Evolutionary conservation across 2,113 vertebrate genomes (phyloP).

Genomic region (Reinhardtius hippoglossoides): DNA sequence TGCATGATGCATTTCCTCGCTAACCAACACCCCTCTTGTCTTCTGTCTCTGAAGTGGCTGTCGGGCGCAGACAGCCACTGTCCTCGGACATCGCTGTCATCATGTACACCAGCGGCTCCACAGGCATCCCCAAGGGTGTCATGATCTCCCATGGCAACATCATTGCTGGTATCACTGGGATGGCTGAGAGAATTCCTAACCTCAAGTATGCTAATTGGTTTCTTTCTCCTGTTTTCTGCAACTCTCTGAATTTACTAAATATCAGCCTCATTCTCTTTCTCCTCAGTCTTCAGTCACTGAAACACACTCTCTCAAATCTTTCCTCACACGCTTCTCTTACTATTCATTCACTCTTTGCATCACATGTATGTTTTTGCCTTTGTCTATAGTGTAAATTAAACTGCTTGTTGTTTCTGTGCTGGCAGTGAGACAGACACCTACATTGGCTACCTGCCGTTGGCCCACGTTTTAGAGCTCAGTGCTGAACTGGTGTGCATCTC

Average conservation of each 20-base stretch:
- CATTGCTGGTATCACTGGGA: conserved; percentile 94
- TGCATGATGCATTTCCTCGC: conserved; percentile 24
- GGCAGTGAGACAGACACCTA: conserved; percentile 93
- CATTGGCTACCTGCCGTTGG: conserved; percentile 95
- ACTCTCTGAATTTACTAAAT: not conserved
- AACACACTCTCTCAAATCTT: not conserved
- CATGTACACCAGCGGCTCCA: conserved; percentile 99
- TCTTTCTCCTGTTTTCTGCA: not conserved
- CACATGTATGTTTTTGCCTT: not conserved
- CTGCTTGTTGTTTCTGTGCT: conserved; percentile 6
- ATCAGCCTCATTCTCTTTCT: not conserved
- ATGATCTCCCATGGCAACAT: conserved; percentile 98
- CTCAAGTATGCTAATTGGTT: conserved; percentile 84
- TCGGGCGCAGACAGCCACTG: conserved; percentile 80
- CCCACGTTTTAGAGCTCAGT: conserved; percentile 96
- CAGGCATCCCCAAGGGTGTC: conserved; percentile 96
- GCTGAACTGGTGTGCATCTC: conserved; percentile 95
- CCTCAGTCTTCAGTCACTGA: not conserved
- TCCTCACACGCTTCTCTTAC: not conserved
- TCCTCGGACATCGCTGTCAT: conserved; percentile 92
- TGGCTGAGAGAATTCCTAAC: conserved; percentile 93
- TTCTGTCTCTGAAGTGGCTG: conserved; percentile 73
- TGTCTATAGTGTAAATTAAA: not conserved
- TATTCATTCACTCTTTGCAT: not conserved
- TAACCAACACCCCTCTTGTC: conserved; percentile 6